Base-by-base conservation (phyloP, 2,113 vertebrate genomes). In the Heterochromis multidens region DNA sequence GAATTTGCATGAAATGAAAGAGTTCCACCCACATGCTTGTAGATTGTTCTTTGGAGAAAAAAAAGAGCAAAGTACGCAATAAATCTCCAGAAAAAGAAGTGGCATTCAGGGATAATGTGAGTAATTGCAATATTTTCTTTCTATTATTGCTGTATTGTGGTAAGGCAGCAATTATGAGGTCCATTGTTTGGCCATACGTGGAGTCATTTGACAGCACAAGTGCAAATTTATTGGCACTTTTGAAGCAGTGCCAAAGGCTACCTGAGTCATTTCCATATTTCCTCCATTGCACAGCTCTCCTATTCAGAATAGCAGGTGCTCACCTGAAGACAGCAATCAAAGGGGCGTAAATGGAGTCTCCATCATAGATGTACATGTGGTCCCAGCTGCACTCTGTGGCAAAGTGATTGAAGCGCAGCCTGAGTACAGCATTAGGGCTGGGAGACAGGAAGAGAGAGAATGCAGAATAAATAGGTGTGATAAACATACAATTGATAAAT, bases 301-400 rank as follows among this genome's bases (percentile, higher is more conserved):
- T 17, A 16, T 46, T 61, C 88, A 67, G 72, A 88, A 13, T 10
- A 46, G 67, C 72, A 27, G 62, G 35, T 23, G 31, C 90, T 90
- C 59, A 95, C 98, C 98, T 99, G 95, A 99, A 99, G 33, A 97
- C 97, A 25, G 98, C 98, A 90, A 99, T 91, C 65, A 99, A 89
- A 6, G 98, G 97, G 85, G 97, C 97, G 6, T 98, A 99, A 92
- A 99, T 96, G 21, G 98, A 99, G 91, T 99, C 98, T 78, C 98
- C 98, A 2, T 99, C 98, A 27, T 98, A 99, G 46, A 99, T 95
- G 0, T 98, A 99, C 65, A 99, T 96, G 89, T 99, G 98, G 93
- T 99, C 98, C 98, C 98, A 99, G 86, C 98, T 99, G 96, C 98
- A 99, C 88, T 99, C 98, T 0, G 98, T 99, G 81, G 98, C 98